These are phyloP conservation scores for Epicauta chinensis DNA, from an alignment of 1,140 invertebrate genomes.

Conservation along the genomic window DNA sequence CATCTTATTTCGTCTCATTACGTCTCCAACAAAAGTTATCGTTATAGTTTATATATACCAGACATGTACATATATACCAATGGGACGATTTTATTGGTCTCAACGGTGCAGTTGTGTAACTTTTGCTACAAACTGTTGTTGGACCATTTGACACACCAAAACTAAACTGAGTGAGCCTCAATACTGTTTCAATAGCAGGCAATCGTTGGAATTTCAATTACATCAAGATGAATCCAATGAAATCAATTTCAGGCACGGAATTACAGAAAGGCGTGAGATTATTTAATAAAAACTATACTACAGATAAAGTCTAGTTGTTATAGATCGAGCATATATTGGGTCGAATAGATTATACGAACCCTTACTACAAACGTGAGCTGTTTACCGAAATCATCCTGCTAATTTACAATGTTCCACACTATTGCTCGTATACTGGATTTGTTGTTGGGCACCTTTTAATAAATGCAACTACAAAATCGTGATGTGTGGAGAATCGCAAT, in stretches of 20 bases:
- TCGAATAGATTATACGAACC: neutral
- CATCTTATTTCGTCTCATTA: constrained; percentile 26
- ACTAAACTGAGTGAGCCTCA: neutral
- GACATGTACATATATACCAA: neutral
- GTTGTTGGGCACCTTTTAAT: no score
- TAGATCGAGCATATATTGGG: neutral
- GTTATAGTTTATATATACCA: constrained; percentile 20
- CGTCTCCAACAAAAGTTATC: constrained; percentile 13
- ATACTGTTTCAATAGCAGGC: neutral
- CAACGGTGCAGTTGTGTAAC: constrained; percentile 18
- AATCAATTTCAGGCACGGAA: neutral
- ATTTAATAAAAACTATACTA: neutral
- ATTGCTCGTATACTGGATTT: no score
- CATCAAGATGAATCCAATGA: neutral
- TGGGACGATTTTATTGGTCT: constrained; percentile 16
- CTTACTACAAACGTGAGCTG: neutral
- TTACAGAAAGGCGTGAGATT: neutral
- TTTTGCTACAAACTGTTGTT: constrained; percentile 16
- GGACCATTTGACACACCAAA: no score
- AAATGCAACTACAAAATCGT: no score
- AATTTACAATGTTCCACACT: neutral
- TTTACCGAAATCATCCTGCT: neutral
- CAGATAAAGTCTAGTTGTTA: neutral
- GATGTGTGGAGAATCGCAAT: no score
- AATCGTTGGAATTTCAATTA: neutral